Evolutionary conservation across 2,113 vertebrate species (phyloP).

Genomic region (Tonatia bakeri): DNA sequence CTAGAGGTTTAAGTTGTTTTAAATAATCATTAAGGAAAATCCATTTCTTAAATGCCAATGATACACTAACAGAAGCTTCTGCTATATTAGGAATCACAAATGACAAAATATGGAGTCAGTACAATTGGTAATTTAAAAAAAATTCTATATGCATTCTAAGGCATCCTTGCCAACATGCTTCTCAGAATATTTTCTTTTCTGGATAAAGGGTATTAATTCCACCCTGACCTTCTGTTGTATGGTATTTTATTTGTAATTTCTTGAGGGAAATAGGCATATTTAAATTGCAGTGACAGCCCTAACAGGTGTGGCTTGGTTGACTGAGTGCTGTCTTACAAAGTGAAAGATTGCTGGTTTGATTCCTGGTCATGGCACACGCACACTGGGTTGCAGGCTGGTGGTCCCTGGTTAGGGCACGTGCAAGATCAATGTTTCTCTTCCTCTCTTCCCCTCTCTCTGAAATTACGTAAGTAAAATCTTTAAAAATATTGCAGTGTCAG

Average conservation of each 20-base stretch:
- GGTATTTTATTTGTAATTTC: background rate
- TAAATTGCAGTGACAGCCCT: background rate
- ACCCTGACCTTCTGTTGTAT: background rate
- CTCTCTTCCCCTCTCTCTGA: too few species aligned
- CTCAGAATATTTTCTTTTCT: background rate
- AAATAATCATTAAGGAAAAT: conserved; percentile 9
- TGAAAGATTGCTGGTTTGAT: too few species aligned
- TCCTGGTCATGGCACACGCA: too few species aligned
- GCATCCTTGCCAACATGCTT: background rate
- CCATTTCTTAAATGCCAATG: background rate
- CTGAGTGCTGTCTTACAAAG: too few species aligned
- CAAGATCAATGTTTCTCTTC: too few species aligned
- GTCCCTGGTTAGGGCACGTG: too few species aligned
- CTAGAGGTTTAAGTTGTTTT: background rate
- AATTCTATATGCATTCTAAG: background rate
- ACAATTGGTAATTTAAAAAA: background rate
- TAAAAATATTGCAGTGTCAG: background rate
- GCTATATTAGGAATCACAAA: background rate
- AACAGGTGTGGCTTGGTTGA: too few species aligned
- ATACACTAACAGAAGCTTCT: background rate
- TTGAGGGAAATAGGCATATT: background rate
- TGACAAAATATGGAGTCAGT: background rate
- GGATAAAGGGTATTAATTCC: background rate
- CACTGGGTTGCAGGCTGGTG: too few species aligned
- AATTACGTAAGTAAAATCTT: too few species aligned